Conservation (phyloP, 2,888 invertebrate genomes). For the Pantelozetes paolii region DNA sequence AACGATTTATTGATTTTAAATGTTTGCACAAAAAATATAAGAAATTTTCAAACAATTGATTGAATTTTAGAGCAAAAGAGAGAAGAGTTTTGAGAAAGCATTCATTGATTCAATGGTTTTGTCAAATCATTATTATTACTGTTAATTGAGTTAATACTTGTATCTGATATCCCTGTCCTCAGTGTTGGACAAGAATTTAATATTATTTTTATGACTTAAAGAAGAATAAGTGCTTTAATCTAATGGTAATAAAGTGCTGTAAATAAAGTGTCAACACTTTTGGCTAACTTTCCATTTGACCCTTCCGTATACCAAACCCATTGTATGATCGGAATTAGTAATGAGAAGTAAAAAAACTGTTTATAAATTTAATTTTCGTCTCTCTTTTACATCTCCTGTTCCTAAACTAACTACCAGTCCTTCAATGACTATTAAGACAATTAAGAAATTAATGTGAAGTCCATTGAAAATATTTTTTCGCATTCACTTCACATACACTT, state of each 20-base stretch:
- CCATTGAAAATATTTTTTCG: background rate
- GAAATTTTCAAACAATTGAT: background rate
- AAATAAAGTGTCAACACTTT: conserved; percentile 32
- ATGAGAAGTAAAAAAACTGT: background rate
- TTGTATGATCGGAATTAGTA: background rate
- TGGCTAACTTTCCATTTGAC: background rate
- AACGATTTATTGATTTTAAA: background rate
- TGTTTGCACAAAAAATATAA: too few species aligned
- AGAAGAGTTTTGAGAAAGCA: background rate
- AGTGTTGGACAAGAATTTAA: background rate
- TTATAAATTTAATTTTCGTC: background rate
- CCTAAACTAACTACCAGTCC: background rate
- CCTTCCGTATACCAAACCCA: background rate
- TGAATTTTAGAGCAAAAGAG: background rate
- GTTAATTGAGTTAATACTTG: background rate
- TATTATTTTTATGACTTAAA: conserved; percentile 16
- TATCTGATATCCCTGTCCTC: background rate
- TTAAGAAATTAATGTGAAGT: background rate
- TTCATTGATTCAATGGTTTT: background rate
- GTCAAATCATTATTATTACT: background rate
- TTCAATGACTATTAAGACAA: background rate
- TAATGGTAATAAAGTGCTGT: conserved; percentile 22
- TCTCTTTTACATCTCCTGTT: background rate
- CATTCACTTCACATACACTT: conserved; percentile 12
- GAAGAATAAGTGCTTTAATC: background rate